These are phyloP conservation scores for Bradypodion pumilum DNA, from an alignment of 2,797 vertebrate genomes.

Conservation along the genomic window DNA sequence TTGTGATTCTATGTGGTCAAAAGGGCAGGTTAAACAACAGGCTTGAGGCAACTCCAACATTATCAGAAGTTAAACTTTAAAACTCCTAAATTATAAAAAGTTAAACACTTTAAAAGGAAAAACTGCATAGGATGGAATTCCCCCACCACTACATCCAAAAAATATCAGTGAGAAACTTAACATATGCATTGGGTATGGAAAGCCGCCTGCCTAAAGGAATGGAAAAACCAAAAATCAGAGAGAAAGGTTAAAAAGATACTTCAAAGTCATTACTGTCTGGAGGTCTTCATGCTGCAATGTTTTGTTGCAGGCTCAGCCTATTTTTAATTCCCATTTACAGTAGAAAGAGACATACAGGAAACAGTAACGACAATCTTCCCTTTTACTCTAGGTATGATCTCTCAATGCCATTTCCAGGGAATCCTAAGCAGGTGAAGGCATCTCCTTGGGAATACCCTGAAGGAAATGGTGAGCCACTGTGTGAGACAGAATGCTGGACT, in stretches of 20 bases:
- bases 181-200: not conserved
- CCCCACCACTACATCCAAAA: no score
- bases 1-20: not conserved
- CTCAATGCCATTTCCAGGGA: no score
- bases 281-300: not conserved
- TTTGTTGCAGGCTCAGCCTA: not conserved
- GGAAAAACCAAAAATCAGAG: not conserved
- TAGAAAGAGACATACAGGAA: not conserved
- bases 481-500: no score
- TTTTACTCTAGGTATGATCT: no score
- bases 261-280: no score
- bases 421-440: no score
- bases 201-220: not conserved
- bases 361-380: not conserved
- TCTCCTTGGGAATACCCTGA: no score
- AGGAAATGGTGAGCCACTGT: no score
- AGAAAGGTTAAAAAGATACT: no score
- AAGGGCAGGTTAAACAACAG: no score
- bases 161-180: not conserved
- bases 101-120: not conserved
- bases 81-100: no score
- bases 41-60: not conserved
- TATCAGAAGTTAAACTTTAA: not conserved
- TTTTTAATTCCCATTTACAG: not conserved
- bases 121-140: not conserved